phyloP scores from a whole-genome alignment of 1,140 invertebrate species.

The Sarcophaga peregrina region DNA sequence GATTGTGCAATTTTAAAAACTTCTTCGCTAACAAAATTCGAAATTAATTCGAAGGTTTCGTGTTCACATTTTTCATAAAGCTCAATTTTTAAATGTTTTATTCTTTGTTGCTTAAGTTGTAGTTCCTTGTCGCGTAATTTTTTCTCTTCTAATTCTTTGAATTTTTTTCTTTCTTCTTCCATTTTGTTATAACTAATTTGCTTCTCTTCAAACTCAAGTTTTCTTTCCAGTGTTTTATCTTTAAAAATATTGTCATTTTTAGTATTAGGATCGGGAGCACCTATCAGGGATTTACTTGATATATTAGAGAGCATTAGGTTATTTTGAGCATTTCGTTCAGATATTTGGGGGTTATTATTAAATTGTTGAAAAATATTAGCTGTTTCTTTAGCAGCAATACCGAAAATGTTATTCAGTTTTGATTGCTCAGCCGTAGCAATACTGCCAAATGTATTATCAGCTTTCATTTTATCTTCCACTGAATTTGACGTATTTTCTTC shows the following conservation, averaged over 20 bases:
- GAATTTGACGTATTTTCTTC: not conserved
- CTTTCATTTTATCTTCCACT: not conserved
- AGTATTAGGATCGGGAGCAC: not conserved
- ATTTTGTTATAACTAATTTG: not conserved
- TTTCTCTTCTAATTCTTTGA: constrained; percentile 35
- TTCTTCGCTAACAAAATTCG: not conserved
- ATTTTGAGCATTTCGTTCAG: not conserved
- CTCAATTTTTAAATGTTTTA: not conserved
- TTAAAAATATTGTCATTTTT: not conserved
- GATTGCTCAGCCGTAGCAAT: not conserved
- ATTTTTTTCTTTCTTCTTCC: constrained; percentile 17
- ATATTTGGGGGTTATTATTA: constrained; percentile 4
- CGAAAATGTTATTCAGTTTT: constrained; percentile 33
- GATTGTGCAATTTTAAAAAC: constrained; percentile 24
- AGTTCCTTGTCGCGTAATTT: not conserved
- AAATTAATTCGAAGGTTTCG: not conserved
- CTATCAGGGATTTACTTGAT: not conserved
- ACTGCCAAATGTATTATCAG: constrained; percentile 24
- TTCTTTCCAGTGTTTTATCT: not conserved
- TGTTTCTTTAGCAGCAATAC: constrained; percentile 35
- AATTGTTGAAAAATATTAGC: constrained; percentile 42
- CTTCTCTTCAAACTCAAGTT: constrained; percentile 9
- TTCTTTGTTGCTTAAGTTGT: constrained; percentile 10
- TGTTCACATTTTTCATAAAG: constrained; percentile 24
- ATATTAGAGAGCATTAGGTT: not conserved